Base-by-base conservation (phyloP, 2,888 invertebrate species). In the Papilio gigon region DNA sequence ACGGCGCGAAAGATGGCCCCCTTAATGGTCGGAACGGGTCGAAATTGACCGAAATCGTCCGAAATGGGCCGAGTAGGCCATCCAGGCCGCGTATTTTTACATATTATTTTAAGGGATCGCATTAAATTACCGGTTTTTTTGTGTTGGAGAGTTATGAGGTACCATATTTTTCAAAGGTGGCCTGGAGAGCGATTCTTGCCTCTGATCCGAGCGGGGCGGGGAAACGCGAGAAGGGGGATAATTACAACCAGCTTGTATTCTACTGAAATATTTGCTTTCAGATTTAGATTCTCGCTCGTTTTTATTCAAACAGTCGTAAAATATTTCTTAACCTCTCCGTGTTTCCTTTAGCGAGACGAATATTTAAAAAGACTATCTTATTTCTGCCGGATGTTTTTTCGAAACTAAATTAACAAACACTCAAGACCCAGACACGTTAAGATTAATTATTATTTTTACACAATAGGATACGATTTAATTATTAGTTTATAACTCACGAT, bases 111-210 rank as follows among this genome's bases (percentile, higher is more conserved):
- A 82, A 80, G 78, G 80, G 80, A 78, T 78, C 79, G 85, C 86
- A 86, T 87, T 90, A 89, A 89, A 89, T 89, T 90, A 90, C 84
- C 75, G 79, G 82, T 88, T 84, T 87, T 85, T 84, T 85, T 80
- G 75, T 78, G 76, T 78, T 73, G 74, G 79, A 22, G 79, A 84
- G 84, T 89, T 89, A 88, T 88, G 87, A 86, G 84, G 82, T 80
- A 84, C 84, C 86, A 88, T 90, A 89, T 89, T 89, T 89, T 79
- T 84, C 79, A 78, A 82, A 85, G 87, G 88, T 77, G 82, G 77
- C 79, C 79, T 82, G 82, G 80, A 80, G 79, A 82, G 82, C 82
- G 84, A 84, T 84, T 84, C 81, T 79, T 83, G 81, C 82, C 79
- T 81, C 67, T 42, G 33, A 33, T 37, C 83, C 79, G 80, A 81